These are phyloP conservation scores for Parazoanthus swiftii DNA, from an alignment of 92 coral and sea anemone species.

Conservation along the genomic window DNA sequence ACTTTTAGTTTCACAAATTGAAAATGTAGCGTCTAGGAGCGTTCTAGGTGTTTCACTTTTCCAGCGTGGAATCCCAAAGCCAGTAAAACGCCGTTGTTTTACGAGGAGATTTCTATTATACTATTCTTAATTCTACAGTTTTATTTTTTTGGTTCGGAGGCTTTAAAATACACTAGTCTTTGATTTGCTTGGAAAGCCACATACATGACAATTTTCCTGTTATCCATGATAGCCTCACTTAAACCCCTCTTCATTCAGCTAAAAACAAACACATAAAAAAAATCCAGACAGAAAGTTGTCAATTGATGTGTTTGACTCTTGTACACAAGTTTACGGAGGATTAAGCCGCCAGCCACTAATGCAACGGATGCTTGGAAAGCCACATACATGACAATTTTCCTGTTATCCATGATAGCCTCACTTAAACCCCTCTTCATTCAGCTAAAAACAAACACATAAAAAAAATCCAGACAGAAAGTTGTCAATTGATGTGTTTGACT, in stretches of 20 bases:
- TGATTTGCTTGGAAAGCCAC: not conserved
- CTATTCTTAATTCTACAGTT: not conserved
- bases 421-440: not conserved
- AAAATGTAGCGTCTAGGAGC: not conserved
- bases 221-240: not conserved
- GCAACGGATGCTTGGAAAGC: conserved; percentile 23
- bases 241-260: not conserved
- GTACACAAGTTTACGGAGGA: not conserved
- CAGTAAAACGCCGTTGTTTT: not conserved
- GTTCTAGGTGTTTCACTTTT: no score
- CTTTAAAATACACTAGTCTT: not conserved
- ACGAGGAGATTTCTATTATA: not conserved
- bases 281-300: not conserved
- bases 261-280: not conserved
- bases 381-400: not conserved
- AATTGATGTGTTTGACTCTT: not conserved
- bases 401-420: not conserved
- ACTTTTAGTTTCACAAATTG: not conserved
- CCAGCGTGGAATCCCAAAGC: not conserved
- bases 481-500: not conserved
- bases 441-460: not conserved
- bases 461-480: not conserved
- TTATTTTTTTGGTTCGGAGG: not conserved
- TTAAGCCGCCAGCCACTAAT: not conserved
- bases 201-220: not conserved